Base-by-base conservation (phyloP, 1,140 invertebrate genomes). In the Platyscapa corneri region DNA sequence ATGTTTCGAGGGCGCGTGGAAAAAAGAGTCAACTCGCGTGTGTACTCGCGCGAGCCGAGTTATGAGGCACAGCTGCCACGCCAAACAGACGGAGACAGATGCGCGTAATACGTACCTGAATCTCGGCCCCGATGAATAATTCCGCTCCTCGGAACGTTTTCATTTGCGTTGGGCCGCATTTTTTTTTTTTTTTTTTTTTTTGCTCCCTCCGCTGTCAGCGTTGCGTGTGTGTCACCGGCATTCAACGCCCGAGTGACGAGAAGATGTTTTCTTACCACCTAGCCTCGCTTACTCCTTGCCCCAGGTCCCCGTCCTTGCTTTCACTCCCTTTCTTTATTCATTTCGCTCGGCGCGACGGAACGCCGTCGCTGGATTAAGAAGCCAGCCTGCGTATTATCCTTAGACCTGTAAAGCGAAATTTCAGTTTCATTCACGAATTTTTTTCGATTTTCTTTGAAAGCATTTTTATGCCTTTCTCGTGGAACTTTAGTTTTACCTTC, bases 111-210 rank as follows among this genome's bases (percentile, higher is more conserved):
- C 39, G 34, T 74, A 80, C 77, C 83, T 79, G 83, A 85, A 42
- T 64, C 65, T 67, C 14, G 23, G 18, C 0, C 20, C 85, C 90
- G 89, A 91, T 91, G 90, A 92, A 92, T 92, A 91, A 91, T 92
- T 91, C 88, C 88, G 88, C 91, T 79, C 82, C 82, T 77, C 82
- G 81, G 85, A 89, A 92, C 89, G 88, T 91, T 92, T 91, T 91
- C 90, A 92, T 91, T 90, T 89, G 88, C 79, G 65, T 65, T 42
- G 67, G 82, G 75, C 86, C 81, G 49, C 3, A 3, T 16, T 30
- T 67, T 32, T 67, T 67, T 53, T 53, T 20, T 14, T 18, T 3
- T 18, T 7, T 16, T 53, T 18, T 14, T 27, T 60, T 60, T 27
- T 14, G 3, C 27, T 14, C 23, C 2, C 5, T 23, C 2, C 20